phyloP scores from a whole-genome alignment of 64 coral and sea anemone genomes.

The Astreopora myriophthalma region DNA sequence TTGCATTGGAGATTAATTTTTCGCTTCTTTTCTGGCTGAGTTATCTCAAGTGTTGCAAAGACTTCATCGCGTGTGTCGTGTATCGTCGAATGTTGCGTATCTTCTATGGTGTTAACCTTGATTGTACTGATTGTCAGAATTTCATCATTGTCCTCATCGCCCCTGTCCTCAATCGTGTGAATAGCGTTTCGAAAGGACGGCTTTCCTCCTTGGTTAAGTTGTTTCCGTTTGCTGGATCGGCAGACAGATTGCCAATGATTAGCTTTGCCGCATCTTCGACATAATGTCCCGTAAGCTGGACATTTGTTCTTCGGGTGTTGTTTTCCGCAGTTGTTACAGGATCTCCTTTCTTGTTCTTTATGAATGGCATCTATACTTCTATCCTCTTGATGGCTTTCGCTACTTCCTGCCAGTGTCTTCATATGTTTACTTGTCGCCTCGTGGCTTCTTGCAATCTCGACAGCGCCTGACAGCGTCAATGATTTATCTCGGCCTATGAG shows the following conservation, averaged over 20 bases:
- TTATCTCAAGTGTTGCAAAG: slow-evolving; percentile 15
- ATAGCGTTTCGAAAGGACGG: background rate
- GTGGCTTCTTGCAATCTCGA: slow-evolving; percentile 16
- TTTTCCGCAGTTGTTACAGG: background rate
- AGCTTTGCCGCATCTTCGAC: background rate
- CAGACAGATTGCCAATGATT: slow-evolving; percentile 35
- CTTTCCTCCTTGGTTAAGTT: background rate
- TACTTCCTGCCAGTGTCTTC: background rate
- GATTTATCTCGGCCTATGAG: background rate
- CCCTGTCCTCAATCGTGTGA: background rate
- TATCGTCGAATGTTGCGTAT: background rate
- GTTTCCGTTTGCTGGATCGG: slow-evolving; percentile 1
- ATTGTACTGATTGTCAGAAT: background rate
- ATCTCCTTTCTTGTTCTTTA: slow-evolving; percentile 8
- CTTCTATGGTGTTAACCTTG: background rate
- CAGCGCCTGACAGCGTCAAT: background rate
- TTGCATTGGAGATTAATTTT: slow-evolving; percentile 11
- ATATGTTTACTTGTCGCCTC: background rate
- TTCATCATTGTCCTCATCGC: background rate
- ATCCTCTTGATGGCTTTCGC: background rate
- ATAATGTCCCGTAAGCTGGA: background rate
- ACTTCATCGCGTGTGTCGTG: background rate
- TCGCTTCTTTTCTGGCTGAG: background rate
- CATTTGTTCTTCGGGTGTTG: background rate
- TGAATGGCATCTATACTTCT: background rate